These are phyloP conservation scores for Epizoanthus stellaris DNA, from an alignment of 92 coral and sea anemone genomes.

Conservation along the genomic window DNA sequence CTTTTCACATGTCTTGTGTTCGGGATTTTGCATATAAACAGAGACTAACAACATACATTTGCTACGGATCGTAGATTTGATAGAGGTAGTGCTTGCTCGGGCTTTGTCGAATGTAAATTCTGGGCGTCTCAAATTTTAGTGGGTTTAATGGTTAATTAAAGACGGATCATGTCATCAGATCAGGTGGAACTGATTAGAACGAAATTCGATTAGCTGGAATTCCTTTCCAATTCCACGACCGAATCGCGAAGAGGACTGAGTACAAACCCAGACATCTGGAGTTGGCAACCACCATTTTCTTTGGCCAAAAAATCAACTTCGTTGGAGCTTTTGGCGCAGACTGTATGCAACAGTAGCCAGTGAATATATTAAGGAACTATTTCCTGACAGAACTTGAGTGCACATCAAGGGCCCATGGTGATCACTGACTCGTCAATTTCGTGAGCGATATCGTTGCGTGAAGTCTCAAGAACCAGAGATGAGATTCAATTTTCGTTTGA, in stretches of 20 bases:
- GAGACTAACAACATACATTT: not conserved
- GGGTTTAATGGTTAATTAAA: slow-evolving; percentile 81
- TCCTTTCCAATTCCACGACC: slow-evolving; percentile 23
- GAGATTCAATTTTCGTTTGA: slow-evolving; percentile 21
- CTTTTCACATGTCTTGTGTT: not conserved
- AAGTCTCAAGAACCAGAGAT: slow-evolving; percentile 20
- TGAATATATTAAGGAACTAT: slow-evolving; percentile 20
- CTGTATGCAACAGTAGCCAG: not conserved
- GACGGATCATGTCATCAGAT: slow-evolving; percentile 83
- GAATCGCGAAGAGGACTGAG: slow-evolving; percentile 46
- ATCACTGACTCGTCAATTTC: slow-evolving; percentile 7
- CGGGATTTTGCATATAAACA: not conserved
- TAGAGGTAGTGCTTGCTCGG: not conserved
- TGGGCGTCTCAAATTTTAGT: slow-evolving; percentile 29
- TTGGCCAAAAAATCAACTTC: slow-evolving; percentile 1
- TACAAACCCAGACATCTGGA: slow-evolving; percentile 40
- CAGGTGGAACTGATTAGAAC: slow-evolving; percentile 62
- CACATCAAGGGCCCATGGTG: not conserved
- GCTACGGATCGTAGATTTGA: slow-evolving; percentile 7
- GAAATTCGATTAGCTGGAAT: slow-evolving; percentile 82
- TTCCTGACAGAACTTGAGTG: slow-evolving; percentile 16
- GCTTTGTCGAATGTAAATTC: slow-evolving; percentile 45
- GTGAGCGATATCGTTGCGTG: slow-evolving; percentile 24
- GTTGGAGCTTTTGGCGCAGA: not conserved
- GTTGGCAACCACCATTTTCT: slow-evolving; percentile 25